Conservation (phyloP, 2,888 invertebrate species). For the Lobophora halterata region DNA sequence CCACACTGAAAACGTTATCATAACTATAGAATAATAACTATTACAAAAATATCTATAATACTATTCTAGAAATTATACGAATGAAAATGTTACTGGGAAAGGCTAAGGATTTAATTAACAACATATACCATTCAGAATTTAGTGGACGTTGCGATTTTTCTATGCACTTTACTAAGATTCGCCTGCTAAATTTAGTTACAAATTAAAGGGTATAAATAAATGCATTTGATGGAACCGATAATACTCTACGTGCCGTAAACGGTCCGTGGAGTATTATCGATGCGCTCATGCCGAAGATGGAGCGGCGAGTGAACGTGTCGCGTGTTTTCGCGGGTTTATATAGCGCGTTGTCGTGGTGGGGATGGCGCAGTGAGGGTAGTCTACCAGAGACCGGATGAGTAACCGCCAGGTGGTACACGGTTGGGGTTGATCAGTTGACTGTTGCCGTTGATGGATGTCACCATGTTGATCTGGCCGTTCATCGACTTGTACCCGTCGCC, state of each 20-base stretch:
- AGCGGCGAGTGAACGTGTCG: constrained; percentile 23
- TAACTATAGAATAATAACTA: constrained; percentile 72
- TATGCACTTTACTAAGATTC: constrained; percentile 44
- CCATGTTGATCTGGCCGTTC: constrained; percentile 80
- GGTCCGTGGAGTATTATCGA: constrained; percentile 33
- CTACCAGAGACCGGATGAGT: constrained; percentile 86
- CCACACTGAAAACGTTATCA: constrained; percentile 51
- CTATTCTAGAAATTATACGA: constrained; percentile 75
- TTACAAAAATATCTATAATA: constrained; percentile 78
- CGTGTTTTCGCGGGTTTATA: constrained; percentile 34
- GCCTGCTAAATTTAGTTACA: constrained; percentile 57
- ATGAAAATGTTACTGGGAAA: constrained; percentile 70
- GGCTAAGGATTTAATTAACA: constrained; percentile 77
- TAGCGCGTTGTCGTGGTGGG: constrained; percentile 35
- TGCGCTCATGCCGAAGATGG: constrained; percentile 35
- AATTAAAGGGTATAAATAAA: constrained; percentile 60
- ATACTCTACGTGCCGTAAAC: constrained; percentile 27
- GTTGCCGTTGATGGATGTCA: constrained; percentile 68
- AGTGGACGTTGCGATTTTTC: constrained; percentile 48
- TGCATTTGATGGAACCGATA: constrained; percentile 47
- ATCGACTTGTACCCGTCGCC: constrained; percentile 81
- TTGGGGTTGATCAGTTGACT: constrained; percentile 68
- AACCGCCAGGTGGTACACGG: constrained; percentile 86
- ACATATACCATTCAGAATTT: constrained; percentile 68
- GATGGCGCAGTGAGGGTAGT: constrained; percentile 37